Percentiles rank a stretch among this genome's conserved stretches.
These are phyloP conservation scores for Dastarcus helophoroides DNA, from an alignment of 2,888 invertebrate genomes.

Conservation along the genomic window DNA sequence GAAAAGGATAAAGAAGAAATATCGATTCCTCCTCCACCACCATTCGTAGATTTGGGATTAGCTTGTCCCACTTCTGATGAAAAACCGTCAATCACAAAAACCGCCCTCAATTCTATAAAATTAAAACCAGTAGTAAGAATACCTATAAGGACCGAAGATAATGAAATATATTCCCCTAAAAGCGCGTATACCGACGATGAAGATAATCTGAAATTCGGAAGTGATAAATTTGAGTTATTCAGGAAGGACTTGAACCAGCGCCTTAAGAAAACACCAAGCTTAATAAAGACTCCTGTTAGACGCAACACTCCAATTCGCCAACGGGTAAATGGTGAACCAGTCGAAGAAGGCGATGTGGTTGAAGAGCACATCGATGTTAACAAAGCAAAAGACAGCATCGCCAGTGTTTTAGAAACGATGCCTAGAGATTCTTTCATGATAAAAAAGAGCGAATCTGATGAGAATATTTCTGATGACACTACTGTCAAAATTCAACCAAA, in stretches of 20 bases:
- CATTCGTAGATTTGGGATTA: background rate
- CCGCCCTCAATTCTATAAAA: slow-evolving; percentile 9
- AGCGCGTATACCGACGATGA: slow-evolving; percentile 2
- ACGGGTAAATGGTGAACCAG: background rate
- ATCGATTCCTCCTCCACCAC: background rate
- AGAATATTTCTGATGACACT: too few species aligned
- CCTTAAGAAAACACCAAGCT: slow-evolving; percentile 13
- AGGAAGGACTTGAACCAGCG: slow-evolving; percentile 18
- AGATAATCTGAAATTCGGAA: slow-evolving; percentile 9
- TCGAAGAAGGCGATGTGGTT: slow-evolving; percentile 12
- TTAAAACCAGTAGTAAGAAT: slow-evolving; percentile 4
- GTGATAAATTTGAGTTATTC: slow-evolving; percentile 19
- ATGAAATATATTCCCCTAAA: background rate
- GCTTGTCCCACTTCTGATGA: background rate
- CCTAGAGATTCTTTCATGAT: too few species aligned
- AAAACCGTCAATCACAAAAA: slow-evolving; percentile 8
- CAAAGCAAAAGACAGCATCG: slow-evolving; percentile 11
- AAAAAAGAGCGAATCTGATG: too few species aligned
- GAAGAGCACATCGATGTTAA: slow-evolving; percentile 13
- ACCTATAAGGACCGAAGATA: background rate
- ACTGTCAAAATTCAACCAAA: too few species aligned
- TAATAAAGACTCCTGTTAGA: slow-evolving; percentile 5
- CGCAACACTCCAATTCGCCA: slow-evolving; percentile 7
- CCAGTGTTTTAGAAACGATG: background rate
- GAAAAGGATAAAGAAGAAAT: background rate